Evolutionary conservation across 2,113 vertebrate species (phyloP), one percentile per base, ranked within the genome.

Genomic region (Microtus pennsylvanicus): DNA sequence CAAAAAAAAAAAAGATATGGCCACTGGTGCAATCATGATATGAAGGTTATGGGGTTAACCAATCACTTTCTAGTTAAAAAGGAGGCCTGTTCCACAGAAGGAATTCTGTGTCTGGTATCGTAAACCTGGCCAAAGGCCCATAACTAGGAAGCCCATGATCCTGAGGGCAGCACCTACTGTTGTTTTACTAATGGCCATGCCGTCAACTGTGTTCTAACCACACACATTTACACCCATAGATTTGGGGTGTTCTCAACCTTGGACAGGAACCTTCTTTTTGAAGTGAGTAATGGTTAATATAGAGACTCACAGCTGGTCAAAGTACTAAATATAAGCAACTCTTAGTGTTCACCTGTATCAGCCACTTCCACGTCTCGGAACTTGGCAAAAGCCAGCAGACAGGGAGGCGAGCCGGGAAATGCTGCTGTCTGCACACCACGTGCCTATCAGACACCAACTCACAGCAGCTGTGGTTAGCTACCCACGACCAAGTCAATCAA

Each of bases 1-100:
- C 4, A 5, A 45, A 45, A 5, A 45, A 45, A 45, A 5, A 45
- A 45, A 45, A 47, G 61, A 67, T 47, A 17, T 21, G 7, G 28
- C 42, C 61, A 47, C 14, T 47, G 61, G 4, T 7, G 1, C 8
- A 12, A 47, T 21, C 0, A 16, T 3, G 38, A 28, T 11, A 33
- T 47, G 82, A 47, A 21, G 38, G 16, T 21, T 86, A 47, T 12
- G 28, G 42, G 16, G 42, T 17, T 86, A 35, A 47, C 21, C 28
- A 7, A 22, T 13, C 1, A 13, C 42, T 47, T 45, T 30, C 83
- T 86, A 28, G 22, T 67, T 47, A 47, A 30, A 63, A 24, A 12
- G 7, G 42, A 45, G 26, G 26, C 38, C 61, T 67, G 16, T 5
- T 21, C 42, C 83, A 47, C 17, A 86, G 38, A 47, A 45, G 58